Evolutionary conservation across 2,888 invertebrate genomes (phyloP).

Genomic region (Aleiodes alternator): DNA sequence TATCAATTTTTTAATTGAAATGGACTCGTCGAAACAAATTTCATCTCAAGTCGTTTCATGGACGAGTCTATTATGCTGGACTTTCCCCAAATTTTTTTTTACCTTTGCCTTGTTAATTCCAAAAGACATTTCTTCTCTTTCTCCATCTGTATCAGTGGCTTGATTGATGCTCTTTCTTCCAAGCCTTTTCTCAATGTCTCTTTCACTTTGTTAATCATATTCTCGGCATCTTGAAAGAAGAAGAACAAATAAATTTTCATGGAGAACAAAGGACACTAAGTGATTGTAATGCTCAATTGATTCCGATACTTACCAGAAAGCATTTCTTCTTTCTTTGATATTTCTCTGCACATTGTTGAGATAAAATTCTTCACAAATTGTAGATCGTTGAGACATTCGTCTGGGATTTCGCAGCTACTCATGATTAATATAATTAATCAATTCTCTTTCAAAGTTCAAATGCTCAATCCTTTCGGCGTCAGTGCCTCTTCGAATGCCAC

Average conservation of each 20-base stretch:
- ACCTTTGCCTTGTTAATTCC: slow-evolving; percentile 12
- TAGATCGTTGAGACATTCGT: slow-evolving; percentile 35
- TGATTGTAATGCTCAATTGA: neutral
- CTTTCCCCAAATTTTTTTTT: neutral
- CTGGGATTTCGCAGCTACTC: slow-evolving; percentile 17
- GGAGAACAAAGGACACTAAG: neutral
- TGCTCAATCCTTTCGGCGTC: neutral
- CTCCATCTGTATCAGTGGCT: slow-evolving; percentile 11
- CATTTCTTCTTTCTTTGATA: slow-evolving; percentile 5
- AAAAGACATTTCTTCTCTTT: slow-evolving; percentile 2
- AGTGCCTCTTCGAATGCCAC: too few species aligned
- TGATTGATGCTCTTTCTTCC: neutral
- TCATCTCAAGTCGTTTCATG: neutral
- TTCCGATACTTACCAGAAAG: slow-evolving; percentile 8
- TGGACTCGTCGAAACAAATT: neutral
- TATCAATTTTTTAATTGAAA: too few species aligned
- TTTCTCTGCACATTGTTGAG: slow-evolving; percentile 23
- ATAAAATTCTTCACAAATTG: slow-evolving; percentile 32
- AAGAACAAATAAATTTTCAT: neutral
- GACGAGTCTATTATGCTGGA: too few species aligned
- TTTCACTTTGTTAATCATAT: neutral
- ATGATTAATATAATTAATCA: slow-evolving; percentile 21
- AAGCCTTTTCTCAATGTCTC: neutral
- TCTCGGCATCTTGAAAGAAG: neutral
- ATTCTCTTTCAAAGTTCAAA: neutral